Conservation (phyloP, 2,113 vertebrate genomes). For the Engystomops pustulosus region DNA sequence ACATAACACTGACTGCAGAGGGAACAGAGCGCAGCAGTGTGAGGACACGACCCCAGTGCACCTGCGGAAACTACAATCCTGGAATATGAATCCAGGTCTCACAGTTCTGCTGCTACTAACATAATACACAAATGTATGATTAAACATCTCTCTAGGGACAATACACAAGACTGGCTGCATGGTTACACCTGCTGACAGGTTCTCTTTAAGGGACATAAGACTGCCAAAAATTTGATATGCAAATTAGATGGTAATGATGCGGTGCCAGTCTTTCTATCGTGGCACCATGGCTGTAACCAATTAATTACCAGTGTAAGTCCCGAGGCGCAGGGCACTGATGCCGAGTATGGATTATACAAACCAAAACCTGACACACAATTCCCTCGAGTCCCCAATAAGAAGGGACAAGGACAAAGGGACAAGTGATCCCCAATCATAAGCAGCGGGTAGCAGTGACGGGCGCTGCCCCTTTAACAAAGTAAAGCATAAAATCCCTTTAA, state of each 20-base stretch:
- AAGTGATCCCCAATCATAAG: neutral
- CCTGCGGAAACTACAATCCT: too few species aligned
- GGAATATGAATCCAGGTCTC: too few species aligned
- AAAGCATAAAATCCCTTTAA: neutral
- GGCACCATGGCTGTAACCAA: neutral
- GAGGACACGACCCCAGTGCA: too few species aligned
- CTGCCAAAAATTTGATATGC: too few species aligned
- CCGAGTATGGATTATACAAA: neutral
- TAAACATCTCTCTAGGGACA: too few species aligned
- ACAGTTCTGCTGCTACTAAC: too few species aligned
- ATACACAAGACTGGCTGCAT: too few species aligned
- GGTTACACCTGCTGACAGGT: too few species aligned
- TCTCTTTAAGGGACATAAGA: too few species aligned
- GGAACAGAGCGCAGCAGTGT: too few species aligned
- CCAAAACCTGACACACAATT: neutral
- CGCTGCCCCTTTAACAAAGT: neutral
- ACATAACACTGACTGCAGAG: too few species aligned
- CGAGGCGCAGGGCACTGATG: neutral
- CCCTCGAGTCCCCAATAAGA: neutral
- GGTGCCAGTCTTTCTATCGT: neutral
- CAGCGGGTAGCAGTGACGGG: neutral
- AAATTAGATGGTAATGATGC: neutral
- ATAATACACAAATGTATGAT: too few species aligned
- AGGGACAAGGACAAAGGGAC: neutral
- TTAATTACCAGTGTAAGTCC: neutral